phyloP scores from a whole-genome alignment of 2,113 vertebrate species.

The Pseudolaguvia tuberculata region DNA sequence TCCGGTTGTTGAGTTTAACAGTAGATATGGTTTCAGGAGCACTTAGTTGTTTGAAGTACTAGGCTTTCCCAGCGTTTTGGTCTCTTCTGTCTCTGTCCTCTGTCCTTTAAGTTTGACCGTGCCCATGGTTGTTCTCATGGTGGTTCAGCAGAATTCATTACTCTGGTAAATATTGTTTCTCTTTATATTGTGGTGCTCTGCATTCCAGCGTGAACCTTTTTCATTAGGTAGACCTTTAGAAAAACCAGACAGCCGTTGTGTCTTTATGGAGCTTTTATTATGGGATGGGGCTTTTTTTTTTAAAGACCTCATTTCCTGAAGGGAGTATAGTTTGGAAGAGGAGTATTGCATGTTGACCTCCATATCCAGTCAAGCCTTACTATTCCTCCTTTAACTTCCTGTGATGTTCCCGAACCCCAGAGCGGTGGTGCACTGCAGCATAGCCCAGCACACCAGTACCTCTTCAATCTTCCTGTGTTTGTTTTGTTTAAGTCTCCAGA shows the following conservation, averaged over 20 bases:
- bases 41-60: background rate
- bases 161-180: conserved; percentile 30
- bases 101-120: background rate
- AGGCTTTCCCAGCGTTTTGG: no score
- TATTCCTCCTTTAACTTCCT: conserved; percentile 2
- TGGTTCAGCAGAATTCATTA: conserved; percentile 15
- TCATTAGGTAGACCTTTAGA: background rate
- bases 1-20: background rate
- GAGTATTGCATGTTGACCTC: conserved; percentile 23
- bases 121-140: background rate
- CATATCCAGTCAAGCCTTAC: conserved; percentile 19
- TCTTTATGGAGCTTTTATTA: conserved; percentile 22
- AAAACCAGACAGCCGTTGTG: background rate
- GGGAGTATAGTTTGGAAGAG: conserved; percentile 22
- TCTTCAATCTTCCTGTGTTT: conserved; percentile 2
- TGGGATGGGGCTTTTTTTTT: background rate
- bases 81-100: background rate
- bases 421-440: background rate
- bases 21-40: background rate
- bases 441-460: background rate
- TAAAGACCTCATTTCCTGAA: conserved; percentile 41
- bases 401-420: background rate
- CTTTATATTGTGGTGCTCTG: no score
- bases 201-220: conserved; percentile 8
- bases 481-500: conserved; percentile 25